Conservation (phyloP, 37 sponge, comb jelly and placozoan species). For the Mnemiopsis leidyi region DNA sequence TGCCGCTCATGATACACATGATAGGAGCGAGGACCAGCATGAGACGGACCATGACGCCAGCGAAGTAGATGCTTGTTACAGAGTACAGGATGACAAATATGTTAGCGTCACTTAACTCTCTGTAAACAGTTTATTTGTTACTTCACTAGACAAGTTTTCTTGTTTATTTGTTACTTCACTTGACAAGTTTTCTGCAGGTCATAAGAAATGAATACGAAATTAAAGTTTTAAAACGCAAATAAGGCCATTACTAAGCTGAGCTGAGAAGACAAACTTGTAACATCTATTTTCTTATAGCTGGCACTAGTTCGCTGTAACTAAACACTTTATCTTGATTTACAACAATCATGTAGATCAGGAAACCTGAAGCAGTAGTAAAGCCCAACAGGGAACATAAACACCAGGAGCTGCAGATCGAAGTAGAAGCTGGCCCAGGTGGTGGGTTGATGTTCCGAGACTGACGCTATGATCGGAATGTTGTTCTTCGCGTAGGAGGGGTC, state of each 20-base stretch:
- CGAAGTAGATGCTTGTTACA: conserved; percentile 95
- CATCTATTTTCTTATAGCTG: too few species aligned
- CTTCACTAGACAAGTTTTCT: not conserved
- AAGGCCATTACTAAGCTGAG: too few species aligned
- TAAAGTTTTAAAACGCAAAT: too few species aligned
- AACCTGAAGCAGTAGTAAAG: conserved; percentile 89
- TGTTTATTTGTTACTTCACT: too few species aligned
- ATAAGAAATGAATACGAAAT: too few species aligned
- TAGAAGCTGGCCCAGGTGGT: conserved; percentile 99
- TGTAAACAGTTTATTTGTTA: not conserved
- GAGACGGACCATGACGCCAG: conserved; percentile 99
- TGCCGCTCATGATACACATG: conserved; percentile 93
- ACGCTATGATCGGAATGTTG: conserved; percentile 99
- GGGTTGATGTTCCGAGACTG: conserved; percentile 98
- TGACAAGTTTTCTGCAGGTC: too few species aligned
- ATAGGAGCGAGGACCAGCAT: conserved; percentile 99
- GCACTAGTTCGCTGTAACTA: too few species aligned
- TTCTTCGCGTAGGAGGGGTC: conserved; percentile 99
- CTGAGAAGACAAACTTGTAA: too few species aligned
- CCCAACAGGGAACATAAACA: conserved; percentile 96
- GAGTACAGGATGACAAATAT: conserved; percentile 96
- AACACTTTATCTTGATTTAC: too few species aligned
- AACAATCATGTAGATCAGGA: too few species aligned
- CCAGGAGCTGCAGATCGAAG: conserved; percentile 95
- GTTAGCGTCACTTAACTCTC: conserved; percentile 92